A percentile compares a stretch with the other conserved stretches of the same genome.
Conservation (phyloP, 2,888 invertebrate species). For the Ochropleura leucogaster region DNA sequence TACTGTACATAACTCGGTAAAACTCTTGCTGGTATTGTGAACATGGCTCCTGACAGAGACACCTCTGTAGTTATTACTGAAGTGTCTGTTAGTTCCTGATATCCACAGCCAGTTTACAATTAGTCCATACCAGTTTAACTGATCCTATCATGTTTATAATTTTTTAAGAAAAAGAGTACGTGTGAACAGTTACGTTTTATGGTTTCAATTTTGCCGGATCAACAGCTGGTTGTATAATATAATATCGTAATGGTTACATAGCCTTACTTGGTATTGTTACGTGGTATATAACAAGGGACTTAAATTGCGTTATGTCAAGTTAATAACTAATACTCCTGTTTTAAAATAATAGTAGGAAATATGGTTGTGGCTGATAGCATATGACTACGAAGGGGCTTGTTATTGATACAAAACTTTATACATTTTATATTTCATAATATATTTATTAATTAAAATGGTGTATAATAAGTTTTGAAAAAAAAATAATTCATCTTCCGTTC, state of each 20-base stretch:
- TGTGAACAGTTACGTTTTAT: conserved; percentile 42
- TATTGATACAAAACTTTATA: neutral
- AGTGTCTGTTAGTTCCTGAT: neutral
- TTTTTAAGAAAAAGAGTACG: too few species aligned
- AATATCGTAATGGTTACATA: conserved; percentile 67
- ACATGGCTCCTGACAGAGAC: neutral
- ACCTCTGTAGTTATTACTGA: neutral
- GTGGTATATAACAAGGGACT: conserved; percentile 37
- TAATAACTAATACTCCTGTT: conserved; percentile 12
- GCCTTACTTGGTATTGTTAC: conserved; percentile 57
- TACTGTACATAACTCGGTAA: neutral
- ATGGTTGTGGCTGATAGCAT: neutral
- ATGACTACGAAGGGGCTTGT: neutral
- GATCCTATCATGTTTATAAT: too few species aligned
- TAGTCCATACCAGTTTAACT: neutral
- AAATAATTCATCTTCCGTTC: too few species aligned
- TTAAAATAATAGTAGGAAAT: neutral
- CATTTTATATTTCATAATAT: too few species aligned
- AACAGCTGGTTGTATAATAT: conserved; percentile 67
- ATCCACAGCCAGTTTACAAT: neutral
- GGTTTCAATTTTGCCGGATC: conserved; percentile 59
- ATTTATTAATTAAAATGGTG: too few species aligned
- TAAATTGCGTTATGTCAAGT: conserved; percentile 45
- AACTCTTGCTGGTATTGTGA: neutral
- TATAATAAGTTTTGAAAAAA: too few species aligned